These are phyloP conservation scores for Mesoligia furuncula DNA, from an alignment of 2,888 invertebrate genomes.

Conservation along the genomic window DNA sequence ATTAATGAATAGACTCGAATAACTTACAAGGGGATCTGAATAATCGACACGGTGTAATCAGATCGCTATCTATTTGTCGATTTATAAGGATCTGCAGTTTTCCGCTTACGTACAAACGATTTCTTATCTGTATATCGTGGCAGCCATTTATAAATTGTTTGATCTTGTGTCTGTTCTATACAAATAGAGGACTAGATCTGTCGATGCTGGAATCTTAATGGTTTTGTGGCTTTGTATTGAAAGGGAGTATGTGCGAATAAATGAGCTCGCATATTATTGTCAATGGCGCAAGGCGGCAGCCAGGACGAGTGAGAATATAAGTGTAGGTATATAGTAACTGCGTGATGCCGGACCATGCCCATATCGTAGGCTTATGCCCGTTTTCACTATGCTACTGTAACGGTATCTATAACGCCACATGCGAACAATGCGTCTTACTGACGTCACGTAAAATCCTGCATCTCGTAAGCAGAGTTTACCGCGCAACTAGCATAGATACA, in stretches of 20 bases:
- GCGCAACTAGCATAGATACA: too few relatives aligned
- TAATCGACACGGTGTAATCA: constrained; percentile 89
- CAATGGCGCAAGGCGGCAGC: neutral
- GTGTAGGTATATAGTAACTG: neutral
- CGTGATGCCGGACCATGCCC: neutral
- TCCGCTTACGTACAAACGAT: constrained; percentile 74
- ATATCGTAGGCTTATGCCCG: neutral
- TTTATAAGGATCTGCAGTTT: constrained; percentile 87
- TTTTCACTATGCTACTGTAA: neutral
- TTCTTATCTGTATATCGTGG: constrained; percentile 59
- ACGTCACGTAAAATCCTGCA: too few relatives aligned
- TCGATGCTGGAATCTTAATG: constrained; percentile 54
- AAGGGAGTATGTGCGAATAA: constrained; percentile 25
- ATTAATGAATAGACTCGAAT: constrained; percentile 88
- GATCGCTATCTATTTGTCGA: constrained; percentile 86
- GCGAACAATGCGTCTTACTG: too few relatives aligned
- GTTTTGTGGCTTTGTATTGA: constrained; percentile 31
- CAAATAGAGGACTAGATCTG: constrained; percentile 61
- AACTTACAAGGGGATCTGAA: constrained; percentile 87
- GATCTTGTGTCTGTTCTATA: constrained; percentile 58
- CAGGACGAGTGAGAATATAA: neutral
- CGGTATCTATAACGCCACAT: too few relatives aligned
- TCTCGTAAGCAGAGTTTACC: too few relatives aligned
- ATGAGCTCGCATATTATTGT: neutral
- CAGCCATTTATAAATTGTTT: constrained; percentile 65